Conservation (phyloP, 1,140 invertebrate genomes). For the Aphaenogaster floridana region DNA sequence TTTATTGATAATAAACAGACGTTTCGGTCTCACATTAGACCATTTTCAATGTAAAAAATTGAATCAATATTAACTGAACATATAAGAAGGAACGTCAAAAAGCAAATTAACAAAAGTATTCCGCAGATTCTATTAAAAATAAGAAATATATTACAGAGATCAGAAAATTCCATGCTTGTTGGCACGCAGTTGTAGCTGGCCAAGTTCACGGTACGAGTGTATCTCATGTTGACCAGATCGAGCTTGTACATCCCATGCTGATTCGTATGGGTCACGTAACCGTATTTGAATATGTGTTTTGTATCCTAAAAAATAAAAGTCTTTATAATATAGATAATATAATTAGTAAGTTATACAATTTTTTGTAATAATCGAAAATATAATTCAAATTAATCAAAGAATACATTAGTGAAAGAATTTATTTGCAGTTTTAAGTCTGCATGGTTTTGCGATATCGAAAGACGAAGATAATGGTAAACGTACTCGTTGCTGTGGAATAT, state of each 20-base stretch:
- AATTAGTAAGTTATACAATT: neutral
- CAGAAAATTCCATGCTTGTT: slow-evolving; percentile 90
- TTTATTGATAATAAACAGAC: too few species aligned
- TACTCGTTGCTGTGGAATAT: slow-evolving; percentile 89
- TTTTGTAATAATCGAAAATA: neutral
- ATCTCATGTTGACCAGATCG: slow-evolving; percentile 92
- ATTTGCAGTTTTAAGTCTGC: neutral
- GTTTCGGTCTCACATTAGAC: too few species aligned
- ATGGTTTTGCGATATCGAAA: neutral
- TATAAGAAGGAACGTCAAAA: too few species aligned
- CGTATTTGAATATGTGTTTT: slow-evolving; percentile 90
- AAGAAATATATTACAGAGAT: slow-evolving; percentile 88
- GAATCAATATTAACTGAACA: too few species aligned
- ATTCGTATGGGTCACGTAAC: slow-evolving; percentile 92
- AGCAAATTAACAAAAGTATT: too few species aligned
- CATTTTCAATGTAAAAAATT: too few species aligned
- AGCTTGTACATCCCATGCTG: slow-evolving; percentile 93
- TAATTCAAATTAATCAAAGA: neutral
- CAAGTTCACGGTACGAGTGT: slow-evolving; percentile 92
- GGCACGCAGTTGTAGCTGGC: slow-evolving; percentile 93
- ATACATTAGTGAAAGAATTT: neutral
- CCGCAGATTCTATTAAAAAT: too few species aligned
- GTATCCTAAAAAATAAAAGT: slow-evolving; percentile 78
- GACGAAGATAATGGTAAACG: slow-evolving; percentile 21
- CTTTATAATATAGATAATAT: slow-evolving; percentile 15